Evolutionary conservation across 2,797 vertebrate genomes (phyloP), one percentile per base, ranked within the genome.

Genomic region (Eulemur albifrons): DNA sequence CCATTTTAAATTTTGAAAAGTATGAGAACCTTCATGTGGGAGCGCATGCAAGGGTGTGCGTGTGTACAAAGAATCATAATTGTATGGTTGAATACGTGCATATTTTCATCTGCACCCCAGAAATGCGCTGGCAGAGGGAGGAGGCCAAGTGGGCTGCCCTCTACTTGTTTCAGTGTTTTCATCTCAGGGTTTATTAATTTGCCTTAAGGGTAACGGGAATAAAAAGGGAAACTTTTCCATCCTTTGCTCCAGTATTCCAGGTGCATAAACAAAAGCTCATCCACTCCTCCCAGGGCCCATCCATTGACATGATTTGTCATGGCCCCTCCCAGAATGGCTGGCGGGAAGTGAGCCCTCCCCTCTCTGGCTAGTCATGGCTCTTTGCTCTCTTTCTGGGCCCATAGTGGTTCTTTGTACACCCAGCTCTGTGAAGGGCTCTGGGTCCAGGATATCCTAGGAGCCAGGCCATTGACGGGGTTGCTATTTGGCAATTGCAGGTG

Each of bases 1-100:
- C 32, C 54, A 61, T 4, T 93, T 92, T 65, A 8, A 11, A 52
- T 87, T 82, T 35, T 63, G 32, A 38, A 92, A 92, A 54, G n/a
- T 3, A 18, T 12, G 21, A 89, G 23, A 17, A 45, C 27, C 75
- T 79, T 35, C 48, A 32, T 9, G 2, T 35, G 45, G 13, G 48
- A 21, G 3, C 43, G 57, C 38, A 11, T n/a, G 4, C 14, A n/a
- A 32, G 2, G 30, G 32, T 21, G 7, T 38, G 35, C 32, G 2
- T 12, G 17, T 20, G 1, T 8, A 76, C 27, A 35, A 81, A 70
- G 35, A 72, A 48, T 79, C 21, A 4, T 15, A 48, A 35, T 1
- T 59, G 18, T 40, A 65, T 48, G 45, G 67, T 0, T 45, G 32
- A 27, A 48, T 40, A 40, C 0, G 1, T 25, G 23, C 11, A 35